phyloP scores from a whole-genome alignment of 2,113 vertebrate species.

The Vireo altiloquus region DNA sequence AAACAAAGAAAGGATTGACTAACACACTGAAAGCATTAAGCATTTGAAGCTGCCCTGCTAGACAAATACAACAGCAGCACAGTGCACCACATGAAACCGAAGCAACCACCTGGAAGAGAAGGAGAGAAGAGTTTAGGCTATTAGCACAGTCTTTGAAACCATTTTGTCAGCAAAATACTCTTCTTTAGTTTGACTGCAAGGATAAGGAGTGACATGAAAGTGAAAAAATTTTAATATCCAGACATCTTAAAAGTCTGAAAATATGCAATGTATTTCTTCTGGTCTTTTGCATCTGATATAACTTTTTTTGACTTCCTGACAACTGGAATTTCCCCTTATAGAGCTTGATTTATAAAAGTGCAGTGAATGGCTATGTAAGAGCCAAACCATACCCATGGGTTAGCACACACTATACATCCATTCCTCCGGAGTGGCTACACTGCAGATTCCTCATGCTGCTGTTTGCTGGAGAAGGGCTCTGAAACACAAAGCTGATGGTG shows the following conservation, averaged over 20 bases:
- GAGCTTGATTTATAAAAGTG: neutral
- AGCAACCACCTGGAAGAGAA: conserved; percentile 46
- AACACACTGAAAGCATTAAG: conserved; percentile 10
- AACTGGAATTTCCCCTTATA: neutral
- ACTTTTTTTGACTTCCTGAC: neutral
- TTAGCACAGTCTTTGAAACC: conserved; percentile 27
- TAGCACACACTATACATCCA: neutral
- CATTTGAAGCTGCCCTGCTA: conserved; percentile 1
- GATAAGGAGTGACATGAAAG: conserved; percentile 48
- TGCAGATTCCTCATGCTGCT: neutral
- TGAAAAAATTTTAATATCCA: conserved; percentile 44
- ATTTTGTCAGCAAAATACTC: conserved; percentile 64
- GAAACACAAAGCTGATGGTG: neutral
- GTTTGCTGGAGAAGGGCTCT: neutral
- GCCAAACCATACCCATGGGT: neutral
- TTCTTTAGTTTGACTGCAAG: conserved; percentile 16
- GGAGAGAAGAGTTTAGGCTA: neutral
- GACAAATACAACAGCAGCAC: conserved; percentile 9
- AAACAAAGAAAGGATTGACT: conserved; percentile 41
- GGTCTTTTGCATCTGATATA: neutral
- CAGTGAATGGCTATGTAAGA: neutral
- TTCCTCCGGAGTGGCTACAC: neutral
- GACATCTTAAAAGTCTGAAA: neutral
- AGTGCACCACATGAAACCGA: neutral
- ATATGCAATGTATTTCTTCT: neutral